These are phyloP conservation scores for Teleogryllus occipitalis DNA, from an alignment of 1,140 invertebrate genomes.

Conservation along the genomic window DNA sequence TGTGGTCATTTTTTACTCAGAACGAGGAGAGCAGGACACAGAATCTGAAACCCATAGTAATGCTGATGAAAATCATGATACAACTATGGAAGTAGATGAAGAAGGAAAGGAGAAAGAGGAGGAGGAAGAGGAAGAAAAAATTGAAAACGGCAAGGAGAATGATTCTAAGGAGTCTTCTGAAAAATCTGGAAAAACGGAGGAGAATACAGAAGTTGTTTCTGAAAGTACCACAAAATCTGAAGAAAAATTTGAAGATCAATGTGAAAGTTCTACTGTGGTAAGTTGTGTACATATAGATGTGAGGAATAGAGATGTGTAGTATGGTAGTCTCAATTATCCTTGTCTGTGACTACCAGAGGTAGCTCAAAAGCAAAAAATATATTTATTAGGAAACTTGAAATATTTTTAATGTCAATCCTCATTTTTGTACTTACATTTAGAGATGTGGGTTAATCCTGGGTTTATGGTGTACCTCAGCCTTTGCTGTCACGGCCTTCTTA, in stretches of 20 bases:
- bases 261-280: conserved; percentile 36
- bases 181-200: conserved; percentile 13
- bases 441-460: too few relatives aligned
- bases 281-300: not conserved
- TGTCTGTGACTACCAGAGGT: too few relatives aligned
- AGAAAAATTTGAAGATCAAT: conserved; percentile 42
- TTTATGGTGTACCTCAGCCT: too few relatives aligned
- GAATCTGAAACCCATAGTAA: conserved; percentile 24
- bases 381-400: too few relatives aligned
- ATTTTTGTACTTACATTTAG: too few relatives aligned
- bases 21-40: conserved; percentile 22
- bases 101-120: conserved; percentile 27
- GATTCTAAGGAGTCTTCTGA: not conserved
- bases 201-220: conserved; percentile 12
- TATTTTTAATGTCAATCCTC: too few relatives aligned
- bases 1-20: not conserved
- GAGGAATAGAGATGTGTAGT: too few relatives aligned
- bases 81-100: conserved; percentile 20
- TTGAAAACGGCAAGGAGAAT: conserved; percentile 25
- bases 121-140: conserved; percentile 31
- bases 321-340: too few relatives aligned
- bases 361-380: too few relatives aligned
- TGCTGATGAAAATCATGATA: conserved; percentile 23
- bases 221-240: conserved; percentile 35
- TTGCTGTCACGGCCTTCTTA: too few relatives aligned